A percentile compares a stretch with the other conserved stretches of the same genome.
Conservation (phyloP, 1,140 invertebrate genomes). For the Panulirus ornatus region DNA sequence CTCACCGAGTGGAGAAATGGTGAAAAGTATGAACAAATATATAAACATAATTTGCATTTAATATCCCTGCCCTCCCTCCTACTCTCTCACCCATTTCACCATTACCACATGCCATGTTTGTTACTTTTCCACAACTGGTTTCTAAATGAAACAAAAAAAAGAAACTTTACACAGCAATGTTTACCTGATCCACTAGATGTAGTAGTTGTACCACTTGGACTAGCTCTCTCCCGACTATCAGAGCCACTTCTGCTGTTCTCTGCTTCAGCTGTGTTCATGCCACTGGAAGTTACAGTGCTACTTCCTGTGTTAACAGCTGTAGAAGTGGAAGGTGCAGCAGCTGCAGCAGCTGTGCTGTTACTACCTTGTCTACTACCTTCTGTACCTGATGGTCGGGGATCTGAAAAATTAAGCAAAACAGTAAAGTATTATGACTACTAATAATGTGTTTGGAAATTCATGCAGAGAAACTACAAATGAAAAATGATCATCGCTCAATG, state of each 20-base stretch:
- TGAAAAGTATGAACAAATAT: too few species aligned
- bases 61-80: background rate
- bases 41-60: background rate
- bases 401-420: background rate
- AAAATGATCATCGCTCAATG: too few species aligned
- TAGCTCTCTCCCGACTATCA: conserved; percentile 7
- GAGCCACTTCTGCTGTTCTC: conserved; percentile 29
- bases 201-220: background rate
- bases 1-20: too few species aligned
- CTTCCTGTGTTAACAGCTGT: conserved; percentile 6
- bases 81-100: background rate
- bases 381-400: conserved; percentile 10
- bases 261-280: background rate
- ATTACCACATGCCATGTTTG: background rate
- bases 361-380: background rate
- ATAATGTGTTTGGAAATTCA: too few species aligned
- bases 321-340: background rate
- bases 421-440: too few species aligned
- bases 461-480: too few species aligned
- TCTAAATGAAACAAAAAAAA: too few species aligned
- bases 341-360: background rate
- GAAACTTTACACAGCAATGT: background rate
- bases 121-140: too few species aligned
- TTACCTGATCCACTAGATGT: conserved; percentile 22
- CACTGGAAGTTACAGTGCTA: background rate